Conservation (phyloP, 2,113 vertebrate species). For the Catharus bicknelli region DNA sequence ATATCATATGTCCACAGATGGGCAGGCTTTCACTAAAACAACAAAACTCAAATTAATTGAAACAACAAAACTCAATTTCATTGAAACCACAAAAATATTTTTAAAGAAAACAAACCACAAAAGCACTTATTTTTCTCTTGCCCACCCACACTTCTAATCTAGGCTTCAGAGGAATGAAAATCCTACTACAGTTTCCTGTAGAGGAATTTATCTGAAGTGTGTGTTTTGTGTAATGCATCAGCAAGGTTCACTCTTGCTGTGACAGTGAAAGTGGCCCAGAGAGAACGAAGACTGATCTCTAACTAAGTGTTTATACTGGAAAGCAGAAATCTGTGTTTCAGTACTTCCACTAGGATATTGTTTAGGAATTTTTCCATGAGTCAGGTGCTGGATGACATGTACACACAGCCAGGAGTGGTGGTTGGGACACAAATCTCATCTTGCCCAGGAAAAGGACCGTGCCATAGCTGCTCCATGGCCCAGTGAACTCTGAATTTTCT, state of each 20-base stretch:
- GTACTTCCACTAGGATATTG: neutral
- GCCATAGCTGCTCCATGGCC: neutral
- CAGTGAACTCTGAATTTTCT: neutral
- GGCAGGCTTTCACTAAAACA: slow-evolving; percentile 31
- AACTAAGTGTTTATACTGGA: slow-evolving; percentile 9
- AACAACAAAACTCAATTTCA: slow-evolving; percentile 22
- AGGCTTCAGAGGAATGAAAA: neutral
- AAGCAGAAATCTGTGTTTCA: neutral
- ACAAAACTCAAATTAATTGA: slow-evolving; percentile 23
- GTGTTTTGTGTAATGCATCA: neutral
- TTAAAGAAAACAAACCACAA: slow-evolving; percentile 5
- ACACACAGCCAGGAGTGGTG: neutral
- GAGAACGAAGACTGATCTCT: neutral
- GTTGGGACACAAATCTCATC: neutral
- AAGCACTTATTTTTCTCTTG: slow-evolving; percentile 8
- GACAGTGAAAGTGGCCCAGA: neutral
- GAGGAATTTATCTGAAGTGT: neutral
- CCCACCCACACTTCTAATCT: neutral
- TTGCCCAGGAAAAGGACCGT: neutral
- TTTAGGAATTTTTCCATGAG: neutral
- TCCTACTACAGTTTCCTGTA: neutral
- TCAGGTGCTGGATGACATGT: neutral
- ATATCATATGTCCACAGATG: neutral
- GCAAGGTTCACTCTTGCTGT: neutral
- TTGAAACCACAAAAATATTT: slow-evolving; percentile 16